Evolutionary conservation across 2,888 invertebrate genomes (phyloP).

Genomic region (Cerceris ruficornis): DNA sequence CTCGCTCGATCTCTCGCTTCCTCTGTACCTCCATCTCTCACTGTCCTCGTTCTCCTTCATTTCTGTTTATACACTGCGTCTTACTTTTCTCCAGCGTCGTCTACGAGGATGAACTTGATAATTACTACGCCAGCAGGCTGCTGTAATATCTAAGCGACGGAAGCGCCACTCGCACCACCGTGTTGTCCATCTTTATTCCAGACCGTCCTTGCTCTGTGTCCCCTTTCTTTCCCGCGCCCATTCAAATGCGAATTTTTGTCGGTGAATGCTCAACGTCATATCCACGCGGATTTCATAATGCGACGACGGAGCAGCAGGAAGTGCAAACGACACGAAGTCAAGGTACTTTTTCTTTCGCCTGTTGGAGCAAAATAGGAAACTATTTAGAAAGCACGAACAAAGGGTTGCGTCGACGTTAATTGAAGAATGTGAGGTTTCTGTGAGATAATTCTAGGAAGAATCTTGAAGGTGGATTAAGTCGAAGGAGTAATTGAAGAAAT

Average conservation of each 20-base stretch:
- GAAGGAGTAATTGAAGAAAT: too few species aligned
- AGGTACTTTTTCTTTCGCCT: too few species aligned
- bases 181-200: neutral
- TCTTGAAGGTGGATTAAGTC: too few species aligned
- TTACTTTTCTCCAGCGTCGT: neutral
- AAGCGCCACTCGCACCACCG: neutral
- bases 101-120: constrained; percentile 31
- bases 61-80: neutral
- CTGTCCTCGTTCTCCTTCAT: neutral
- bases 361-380: too few species aligned
- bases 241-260: neutral
- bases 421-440: too few species aligned
- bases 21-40: constrained; percentile 1
- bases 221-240: neutral
- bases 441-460: too few species aligned
- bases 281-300: too few species aligned
- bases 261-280: too few species aligned
- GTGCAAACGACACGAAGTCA: too few species aligned
- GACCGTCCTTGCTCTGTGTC: neutral
- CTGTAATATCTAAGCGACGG: neutral
- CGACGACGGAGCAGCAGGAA: too few species aligned
- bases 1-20: neutral
- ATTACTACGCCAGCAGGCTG: constrained; percentile 32
- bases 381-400: too few species aligned
- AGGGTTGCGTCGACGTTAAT: too few species aligned